A percentile compares a stretch with the other conserved stretches of the same genome.
Conservation (phyloP, 2,113 vertebrate species). For the Cheirogaleus medius region DNA sequence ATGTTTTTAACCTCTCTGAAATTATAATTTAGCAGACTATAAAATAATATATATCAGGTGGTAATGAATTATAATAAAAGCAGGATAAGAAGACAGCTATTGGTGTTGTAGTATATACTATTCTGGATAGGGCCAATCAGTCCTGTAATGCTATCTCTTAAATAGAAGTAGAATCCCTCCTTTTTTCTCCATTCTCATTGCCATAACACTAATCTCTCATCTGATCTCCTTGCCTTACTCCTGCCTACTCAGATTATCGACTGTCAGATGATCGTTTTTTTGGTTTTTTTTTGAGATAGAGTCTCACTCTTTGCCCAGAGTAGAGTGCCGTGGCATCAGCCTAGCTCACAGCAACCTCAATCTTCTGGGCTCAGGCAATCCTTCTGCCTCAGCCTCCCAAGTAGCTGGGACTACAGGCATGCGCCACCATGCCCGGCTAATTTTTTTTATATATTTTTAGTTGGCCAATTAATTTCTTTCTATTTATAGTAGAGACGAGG, state of each 20-base stretch:
- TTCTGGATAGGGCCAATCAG: background rate
- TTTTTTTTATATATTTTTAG: too few species aligned
- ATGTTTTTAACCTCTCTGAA: background rate
- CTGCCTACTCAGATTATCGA: background rate
- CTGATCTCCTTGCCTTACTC: background rate
- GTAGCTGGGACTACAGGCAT: too few species aligned
- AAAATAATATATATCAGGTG: background rate
- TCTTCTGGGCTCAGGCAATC: too few species aligned
- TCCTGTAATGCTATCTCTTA: background rate
- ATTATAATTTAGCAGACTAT: conserved; percentile 1
- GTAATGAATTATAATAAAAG: conserved; percentile 10
- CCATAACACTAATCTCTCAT: background rate
- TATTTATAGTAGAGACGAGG: too few species aligned
- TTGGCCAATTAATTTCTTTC: too few species aligned
- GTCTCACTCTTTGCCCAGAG: too few species aligned
- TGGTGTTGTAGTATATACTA: background rate
- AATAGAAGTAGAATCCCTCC: background rate
- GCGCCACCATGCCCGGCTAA: too few species aligned
- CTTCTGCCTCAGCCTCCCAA: too few species aligned
- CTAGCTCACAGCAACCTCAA: too few species aligned
- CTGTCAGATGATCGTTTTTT: background rate
- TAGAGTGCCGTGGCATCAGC: too few species aligned
- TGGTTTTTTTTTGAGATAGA: too few species aligned
- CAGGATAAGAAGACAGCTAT: background rate
- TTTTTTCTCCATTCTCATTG: background rate